phyloP scores from a whole-genome alignment of 2,113 vertebrate genomes.

The Boleophthalmus pectinirostris region DNA sequence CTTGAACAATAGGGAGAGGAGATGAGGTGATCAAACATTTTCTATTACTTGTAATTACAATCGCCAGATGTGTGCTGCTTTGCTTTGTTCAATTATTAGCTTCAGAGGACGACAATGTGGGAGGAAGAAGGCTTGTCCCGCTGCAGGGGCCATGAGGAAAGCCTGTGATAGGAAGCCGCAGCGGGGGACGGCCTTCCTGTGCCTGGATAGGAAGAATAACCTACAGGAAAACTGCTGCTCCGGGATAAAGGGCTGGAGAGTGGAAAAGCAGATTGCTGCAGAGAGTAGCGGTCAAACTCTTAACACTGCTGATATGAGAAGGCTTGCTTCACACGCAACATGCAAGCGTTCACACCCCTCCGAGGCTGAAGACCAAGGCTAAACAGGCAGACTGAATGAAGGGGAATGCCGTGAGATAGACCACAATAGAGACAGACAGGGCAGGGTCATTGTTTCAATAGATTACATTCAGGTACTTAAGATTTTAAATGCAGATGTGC shows the following conservation, averaged over 20 bases:
- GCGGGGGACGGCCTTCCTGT: slow-evolving; percentile 72
- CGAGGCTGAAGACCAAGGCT: slow-evolving; percentile 12
- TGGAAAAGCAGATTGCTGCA: slow-evolving; percentile 70
- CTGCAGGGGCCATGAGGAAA: slow-evolving; percentile 55
- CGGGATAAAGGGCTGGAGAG: slow-evolving; percentile 72
- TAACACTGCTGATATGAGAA: slow-evolving; percentile 62
- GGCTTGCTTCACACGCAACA: slow-evolving; percentile 68
- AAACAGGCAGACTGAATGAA: slow-evolving; percentile 13
- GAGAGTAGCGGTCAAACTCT: slow-evolving; percentile 47
- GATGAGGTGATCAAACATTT: neutral
- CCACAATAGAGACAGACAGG: slow-evolving; percentile 39
- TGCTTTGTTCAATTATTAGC: slow-evolving; percentile 36
- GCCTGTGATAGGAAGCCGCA: slow-evolving; percentile 68
- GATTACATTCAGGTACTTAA: neutral
- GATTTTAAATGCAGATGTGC: neutral
- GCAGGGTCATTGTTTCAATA: slow-evolving; percentile 4
- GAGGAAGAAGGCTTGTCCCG: slow-evolving; percentile 53
- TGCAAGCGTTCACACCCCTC: slow-evolving; percentile 40
- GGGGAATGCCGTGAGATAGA: slow-evolving; percentile 45
- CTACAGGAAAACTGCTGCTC: slow-evolving; percentile 71
- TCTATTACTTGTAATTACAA: slow-evolving; percentile 3
- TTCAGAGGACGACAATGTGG: slow-evolving; percentile 32
- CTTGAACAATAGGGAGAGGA: slow-evolving; percentile 2
- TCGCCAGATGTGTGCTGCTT: slow-evolving; percentile 5
- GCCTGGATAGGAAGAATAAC: slow-evolving; percentile 74